Evolutionary conservation across 2,797 vertebrate species (phyloP).

Genomic region (Arremon aurantiirostris): DNA sequence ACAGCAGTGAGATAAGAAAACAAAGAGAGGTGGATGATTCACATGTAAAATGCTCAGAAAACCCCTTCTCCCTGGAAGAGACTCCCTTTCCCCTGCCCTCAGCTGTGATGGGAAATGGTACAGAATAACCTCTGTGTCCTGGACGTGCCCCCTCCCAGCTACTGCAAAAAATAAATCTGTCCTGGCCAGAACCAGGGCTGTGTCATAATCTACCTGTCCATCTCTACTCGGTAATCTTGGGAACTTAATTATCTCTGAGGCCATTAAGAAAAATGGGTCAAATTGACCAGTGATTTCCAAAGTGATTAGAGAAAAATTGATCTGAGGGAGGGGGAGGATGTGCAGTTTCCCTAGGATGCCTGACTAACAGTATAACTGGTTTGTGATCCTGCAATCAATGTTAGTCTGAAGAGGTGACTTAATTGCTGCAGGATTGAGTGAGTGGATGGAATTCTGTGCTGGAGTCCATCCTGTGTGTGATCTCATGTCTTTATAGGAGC

Average conservation of each 20-base stretch:
- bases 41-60: background rate
- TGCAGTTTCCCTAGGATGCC: background rate
- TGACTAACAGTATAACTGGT: background rate
- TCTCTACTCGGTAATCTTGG: background rate
- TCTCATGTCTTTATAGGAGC: rapidly evolving
- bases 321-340: background rate
- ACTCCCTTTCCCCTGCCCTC: background rate
- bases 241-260: background rate
- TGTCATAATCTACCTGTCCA: background rate
- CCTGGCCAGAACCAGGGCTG: background rate
- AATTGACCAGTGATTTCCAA: background rate
- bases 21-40: background rate
- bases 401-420: background rate
- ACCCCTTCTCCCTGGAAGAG: background rate
- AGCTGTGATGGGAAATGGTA: background rate
- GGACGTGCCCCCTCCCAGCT: background rate
- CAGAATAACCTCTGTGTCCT: background rate
- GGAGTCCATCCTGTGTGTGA: background rate
- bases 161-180: background rate
- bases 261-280: background rate
- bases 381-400: background rate
- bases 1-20: background rate
- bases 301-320: background rate
- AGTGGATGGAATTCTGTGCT: background rate
- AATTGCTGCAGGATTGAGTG: background rate